Evolutionary conservation across 2,113 vertebrate species (phyloP).

Genomic region (Colius striatus): DNA sequence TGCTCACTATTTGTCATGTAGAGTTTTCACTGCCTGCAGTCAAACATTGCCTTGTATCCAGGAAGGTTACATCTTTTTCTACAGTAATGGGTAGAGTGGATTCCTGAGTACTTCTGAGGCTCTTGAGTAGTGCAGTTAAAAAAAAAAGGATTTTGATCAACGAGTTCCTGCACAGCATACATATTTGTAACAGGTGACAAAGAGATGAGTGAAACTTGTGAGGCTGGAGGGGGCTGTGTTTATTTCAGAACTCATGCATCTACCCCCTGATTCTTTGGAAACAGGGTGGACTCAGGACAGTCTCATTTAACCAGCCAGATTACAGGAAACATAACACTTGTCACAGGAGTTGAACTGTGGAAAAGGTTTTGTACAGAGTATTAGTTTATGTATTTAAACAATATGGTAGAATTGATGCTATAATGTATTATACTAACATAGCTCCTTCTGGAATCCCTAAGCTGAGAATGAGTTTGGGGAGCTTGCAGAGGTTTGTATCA

Average conservation of each 20-base stretch:
- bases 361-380: not conserved
- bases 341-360: not conserved
- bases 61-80: not conserved
- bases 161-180: not conserved
- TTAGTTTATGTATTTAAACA: not conserved
- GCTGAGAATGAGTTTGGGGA: not conserved
- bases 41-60: not conserved
- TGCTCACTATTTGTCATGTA: accelerated
- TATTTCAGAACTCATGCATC: too few species aligned
- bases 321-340: not conserved
- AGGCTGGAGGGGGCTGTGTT: not conserved
- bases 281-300: accelerated
- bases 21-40: not conserved
- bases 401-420: accelerated
- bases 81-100: accelerated
- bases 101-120: not conserved
- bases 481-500: accelerated
- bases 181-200: not conserved
- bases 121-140: not conserved
- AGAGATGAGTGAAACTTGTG: not conserved
- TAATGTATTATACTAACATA: not conserved
- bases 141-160: accelerated
- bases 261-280: not conserved
- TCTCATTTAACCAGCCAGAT: not conserved
- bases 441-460: not conserved